Conservation (phyloP, 2,888 invertebrate species). For the Lacanobia oleracea region DNA sequence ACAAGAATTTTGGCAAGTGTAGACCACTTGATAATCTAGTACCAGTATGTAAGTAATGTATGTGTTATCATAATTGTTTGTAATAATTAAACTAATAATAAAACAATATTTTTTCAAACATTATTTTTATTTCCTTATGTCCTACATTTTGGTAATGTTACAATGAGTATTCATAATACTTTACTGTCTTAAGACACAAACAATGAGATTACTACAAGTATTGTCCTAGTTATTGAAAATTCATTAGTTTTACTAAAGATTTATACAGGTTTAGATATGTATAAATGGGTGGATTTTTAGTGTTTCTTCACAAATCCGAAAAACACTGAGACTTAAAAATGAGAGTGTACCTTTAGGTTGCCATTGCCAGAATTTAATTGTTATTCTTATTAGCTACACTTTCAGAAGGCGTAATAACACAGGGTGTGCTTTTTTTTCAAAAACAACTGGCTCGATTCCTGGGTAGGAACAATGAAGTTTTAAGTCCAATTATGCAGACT, state of each 20-base stretch:
- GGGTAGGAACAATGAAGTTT: too few species aligned
- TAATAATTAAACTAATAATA: conserved; percentile 38
- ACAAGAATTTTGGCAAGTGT: conserved; percentile 10
- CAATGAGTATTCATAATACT: conserved; percentile 42
- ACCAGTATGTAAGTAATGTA: conserved; percentile 28
- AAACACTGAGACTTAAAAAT: too few species aligned
- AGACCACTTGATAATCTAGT: conserved; percentile 21
- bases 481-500: too few species aligned
- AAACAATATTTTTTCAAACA: conserved; percentile 43
- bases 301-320: too few species aligned
- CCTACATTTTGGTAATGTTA: conserved; percentile 24
- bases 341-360: too few species aligned
- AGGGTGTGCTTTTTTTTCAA: too few species aligned
- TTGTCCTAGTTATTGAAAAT: conserved; percentile 7
- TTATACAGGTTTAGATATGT: conserved; percentile 5
- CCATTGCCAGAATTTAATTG: too few species aligned
- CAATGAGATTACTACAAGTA: neutral
- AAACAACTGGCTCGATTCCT: too few species aligned
- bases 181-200: neutral
- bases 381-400: too few species aligned
- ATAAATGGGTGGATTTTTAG: neutral
- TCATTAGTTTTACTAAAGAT: neutral
- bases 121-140: conserved; percentile 32
- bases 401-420: too few species aligned
- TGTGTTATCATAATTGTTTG: conserved; percentile 26